Base-by-base conservation (phyloP, 2,888 invertebrate species). In the Pachydiplax longipennis region DNA sequence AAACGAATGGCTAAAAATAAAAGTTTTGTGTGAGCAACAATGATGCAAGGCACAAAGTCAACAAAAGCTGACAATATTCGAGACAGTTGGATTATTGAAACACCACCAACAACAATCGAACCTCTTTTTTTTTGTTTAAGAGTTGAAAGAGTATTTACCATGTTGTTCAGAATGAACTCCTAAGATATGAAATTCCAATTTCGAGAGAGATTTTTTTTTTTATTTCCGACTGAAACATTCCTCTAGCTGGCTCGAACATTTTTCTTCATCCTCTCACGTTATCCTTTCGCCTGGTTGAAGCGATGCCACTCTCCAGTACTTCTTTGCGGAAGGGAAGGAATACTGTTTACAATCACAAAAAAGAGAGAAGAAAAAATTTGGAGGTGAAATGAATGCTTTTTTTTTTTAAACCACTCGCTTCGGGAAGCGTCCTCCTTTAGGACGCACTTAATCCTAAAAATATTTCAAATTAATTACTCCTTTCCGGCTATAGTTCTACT, bases 1-100 rank as follows among this genome's bases (percentile, higher is more conserved):
- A 87, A 87, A 87, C 87, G 87, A 87, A 65, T 87, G 61, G 87
- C 87, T 87, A 65, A 87, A 87, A 87, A 87, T 87, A 61, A 87
- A 87, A 37, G 61, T 87, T 65, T 61, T 61, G 58, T 65, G 58
- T 87, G 87, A 87, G 87, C 87, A 87, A 87, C 61, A 87, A 83
- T 83, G 61, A 61, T 61, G 87, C 87, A 87, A 87, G 87, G 87
- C 87, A 87, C 87, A 61, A 87, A 87, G 87, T 87, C 87, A 87
- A 87, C 87, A 61, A 65, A 87, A 87, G 87, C 87, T 87, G 87
- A 87, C 87, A 87, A 87, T 87, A 37, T 87, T 87, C 87, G 40
- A 87, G 87, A 87, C 87, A 87, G 87, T 87, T 87, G 87, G 87
- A 87, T 87, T 87, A 87, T 87, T 87, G 61, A 58, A 87, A 37